Evolutionary conservation across 2,797 vertebrate species (phyloP).

Genomic region (Phataginus tetradactyla): DNA sequence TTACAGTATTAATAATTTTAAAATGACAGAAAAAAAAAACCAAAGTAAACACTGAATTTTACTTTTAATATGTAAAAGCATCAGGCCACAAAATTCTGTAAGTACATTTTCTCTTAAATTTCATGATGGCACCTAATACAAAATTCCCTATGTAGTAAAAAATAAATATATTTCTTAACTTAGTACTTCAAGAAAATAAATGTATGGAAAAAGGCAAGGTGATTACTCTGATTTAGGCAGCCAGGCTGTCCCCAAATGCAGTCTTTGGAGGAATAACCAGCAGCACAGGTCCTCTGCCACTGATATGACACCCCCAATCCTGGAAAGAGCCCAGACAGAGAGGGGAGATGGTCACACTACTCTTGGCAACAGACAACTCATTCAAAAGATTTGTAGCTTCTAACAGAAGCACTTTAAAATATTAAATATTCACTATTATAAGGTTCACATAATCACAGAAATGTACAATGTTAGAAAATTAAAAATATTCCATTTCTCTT

Average conservation of each 20-base stretch:
- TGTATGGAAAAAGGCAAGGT: background rate
- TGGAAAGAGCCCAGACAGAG: background rate
- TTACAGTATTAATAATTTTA: constrained; percentile 33
- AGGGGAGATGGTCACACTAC: background rate
- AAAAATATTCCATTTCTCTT: constrained; percentile 24
- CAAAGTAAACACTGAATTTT: constrained; percentile 24
- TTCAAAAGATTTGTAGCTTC: background rate
- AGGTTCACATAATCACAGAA: background rate
- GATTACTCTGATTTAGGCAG: background rate
- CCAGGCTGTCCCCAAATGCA: background rate
- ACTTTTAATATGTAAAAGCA: constrained; percentile 39
- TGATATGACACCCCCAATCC: background rate
- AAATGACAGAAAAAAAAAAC: constrained; percentile 30
- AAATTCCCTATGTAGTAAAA: constrained; percentile 32
- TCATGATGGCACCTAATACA: background rate
- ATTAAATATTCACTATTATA: constrained; percentile 28
- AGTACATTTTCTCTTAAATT: constrained; percentile 25
- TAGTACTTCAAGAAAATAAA: constrained; percentile 41
- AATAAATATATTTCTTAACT: constrained; percentile 37
- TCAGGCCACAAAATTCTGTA: background rate
- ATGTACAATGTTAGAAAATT: constrained; percentile 7
- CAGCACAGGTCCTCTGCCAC: background rate
- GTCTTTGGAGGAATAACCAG: background rate
- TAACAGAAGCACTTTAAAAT: background rate
- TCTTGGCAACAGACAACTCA: background rate